Percentiles rank a stretch among this genome's conserved stretches.
These are phyloP conservation scores for Argya squamiceps DNA, from an alignment of 2,797 vertebrate genomes.

Conservation along the genomic window DNA sequence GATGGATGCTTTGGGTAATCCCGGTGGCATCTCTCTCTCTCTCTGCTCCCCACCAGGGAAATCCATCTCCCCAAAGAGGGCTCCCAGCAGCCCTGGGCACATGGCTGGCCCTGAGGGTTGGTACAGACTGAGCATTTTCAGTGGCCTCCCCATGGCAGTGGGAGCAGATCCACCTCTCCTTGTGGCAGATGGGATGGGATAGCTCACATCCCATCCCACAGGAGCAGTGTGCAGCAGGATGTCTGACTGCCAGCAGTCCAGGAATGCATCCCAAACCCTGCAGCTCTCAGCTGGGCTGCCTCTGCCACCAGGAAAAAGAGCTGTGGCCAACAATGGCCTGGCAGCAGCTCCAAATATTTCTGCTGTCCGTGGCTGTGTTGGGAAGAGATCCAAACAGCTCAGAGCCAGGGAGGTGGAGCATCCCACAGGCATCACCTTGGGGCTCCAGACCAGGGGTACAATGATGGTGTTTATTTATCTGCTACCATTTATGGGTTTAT, in stretches of 20 bases:
- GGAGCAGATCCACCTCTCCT: background rate
- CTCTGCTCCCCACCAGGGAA: background rate
- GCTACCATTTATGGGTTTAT: background rate
- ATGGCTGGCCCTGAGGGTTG: background rate
- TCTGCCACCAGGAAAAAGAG: background rate
- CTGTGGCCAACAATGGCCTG: background rate
- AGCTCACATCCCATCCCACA: rapidly evolving
- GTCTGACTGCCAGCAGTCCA: background rate
- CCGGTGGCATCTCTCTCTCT: background rate
- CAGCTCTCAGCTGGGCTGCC: background rate
- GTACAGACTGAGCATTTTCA: background rate
- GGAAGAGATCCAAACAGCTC: background rate
- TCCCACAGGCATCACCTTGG: background rate
- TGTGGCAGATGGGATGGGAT: rapidly evolving
- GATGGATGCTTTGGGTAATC: conserved; percentile 29
- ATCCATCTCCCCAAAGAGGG: conserved; percentile 18
- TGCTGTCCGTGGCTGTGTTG: background rate
- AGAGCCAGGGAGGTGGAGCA: background rate
- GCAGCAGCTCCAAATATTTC: rapidly evolving
- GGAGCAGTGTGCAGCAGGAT: rapidly evolving
- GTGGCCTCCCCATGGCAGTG: background rate
- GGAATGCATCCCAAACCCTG: background rate
- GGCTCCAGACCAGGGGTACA: background rate
- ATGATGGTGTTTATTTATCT: background rate
- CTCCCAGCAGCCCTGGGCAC: background rate